Percentiles rank a stretch among this genome's conserved stretches.
These are phyloP conservation scores for Phacellophora camtschatica DNA, from an alignment of 30 jellyfish, hydroid and myxozoan species.

Conservation along the genomic window DNA sequence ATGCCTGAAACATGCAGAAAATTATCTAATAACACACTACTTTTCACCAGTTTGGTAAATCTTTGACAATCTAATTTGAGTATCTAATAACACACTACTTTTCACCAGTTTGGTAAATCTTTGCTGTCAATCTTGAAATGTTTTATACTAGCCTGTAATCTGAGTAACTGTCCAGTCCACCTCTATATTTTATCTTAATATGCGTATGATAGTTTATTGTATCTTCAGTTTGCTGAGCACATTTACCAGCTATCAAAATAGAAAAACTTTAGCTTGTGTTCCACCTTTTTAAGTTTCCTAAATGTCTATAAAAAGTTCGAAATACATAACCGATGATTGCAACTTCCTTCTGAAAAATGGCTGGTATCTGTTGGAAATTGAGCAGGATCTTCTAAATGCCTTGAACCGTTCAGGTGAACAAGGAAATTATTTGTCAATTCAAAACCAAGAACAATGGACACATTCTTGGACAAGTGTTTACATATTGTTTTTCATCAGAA, in stretches of 20 bases:
- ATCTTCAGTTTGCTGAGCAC: background rate
- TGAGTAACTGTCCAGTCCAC: background rate
- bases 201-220: background rate
- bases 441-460: background rate
- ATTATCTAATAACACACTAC: background rate
- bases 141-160: too few relatives aligned
- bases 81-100: too few relatives aligned
- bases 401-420: background rate
- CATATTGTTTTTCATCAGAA: too few relatives aligned
- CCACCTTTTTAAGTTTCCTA: background rate
- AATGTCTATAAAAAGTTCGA: background rate
- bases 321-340: background rate
- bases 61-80: too few relatives aligned
- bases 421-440: background rate
- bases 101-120: too few relatives aligned
- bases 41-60: background rate
- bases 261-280: background rate
- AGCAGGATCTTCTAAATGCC: conserved; percentile 27
- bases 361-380: background rate
- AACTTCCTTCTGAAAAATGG: background rate
- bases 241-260: background rate
- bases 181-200: background rate
- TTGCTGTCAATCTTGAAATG: too few relatives aligned
- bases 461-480: conserved; percentile 19
- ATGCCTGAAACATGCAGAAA: conserved; percentile 12